These are phyloP conservation scores for Austrolebias charrua DNA, from an alignment of 2,797 vertebrate species.

Conservation along the genomic window DNA sequence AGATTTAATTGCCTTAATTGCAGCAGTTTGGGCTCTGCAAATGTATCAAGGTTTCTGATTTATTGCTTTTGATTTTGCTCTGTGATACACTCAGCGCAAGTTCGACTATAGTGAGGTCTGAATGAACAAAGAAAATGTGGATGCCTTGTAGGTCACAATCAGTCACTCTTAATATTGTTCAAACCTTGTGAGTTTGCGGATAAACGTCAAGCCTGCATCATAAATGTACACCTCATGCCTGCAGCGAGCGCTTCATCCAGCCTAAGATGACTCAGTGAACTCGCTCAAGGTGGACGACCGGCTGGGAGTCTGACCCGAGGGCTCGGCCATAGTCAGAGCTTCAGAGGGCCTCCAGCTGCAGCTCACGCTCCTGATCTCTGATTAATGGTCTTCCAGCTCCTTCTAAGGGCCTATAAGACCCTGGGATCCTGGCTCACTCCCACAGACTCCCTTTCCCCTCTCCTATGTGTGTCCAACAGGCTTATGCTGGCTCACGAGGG, in stretches of 20 bases:
- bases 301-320: slow-evolving; percentile 63
- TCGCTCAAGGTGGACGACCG: slow-evolving; percentile 44
- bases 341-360: slow-evolving; percentile 72
- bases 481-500: slow-evolving; percentile 78
- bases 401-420: slow-evolving; percentile 78
- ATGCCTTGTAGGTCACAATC: background rate
- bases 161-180: background rate
- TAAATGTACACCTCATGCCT: slow-evolving; percentile 68
- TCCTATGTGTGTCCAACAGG: slow-evolving; percentile 84
- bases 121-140: background rate
- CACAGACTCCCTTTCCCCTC: slow-evolving; percentile 59
- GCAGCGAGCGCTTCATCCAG: slow-evolving; percentile 66
- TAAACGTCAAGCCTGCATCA: slow-evolving; percentile 36
- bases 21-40: no score
- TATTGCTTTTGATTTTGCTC: slow-evolving; percentile 4
- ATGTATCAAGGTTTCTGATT: background rate
- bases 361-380: slow-evolving; percentile 74
- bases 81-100: background rate
- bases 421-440: slow-evolving; percentile 63
- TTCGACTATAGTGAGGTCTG: background rate
- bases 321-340: slow-evolving; percentile 49
- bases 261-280: slow-evolving; percentile 31
- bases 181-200: slow-evolving; percentile 30
- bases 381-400: slow-evolving; percentile 80
- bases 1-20: no score